Conservation (phyloP, 2,888 invertebrate genomes). For the Eurytoma adleriae region DNA sequence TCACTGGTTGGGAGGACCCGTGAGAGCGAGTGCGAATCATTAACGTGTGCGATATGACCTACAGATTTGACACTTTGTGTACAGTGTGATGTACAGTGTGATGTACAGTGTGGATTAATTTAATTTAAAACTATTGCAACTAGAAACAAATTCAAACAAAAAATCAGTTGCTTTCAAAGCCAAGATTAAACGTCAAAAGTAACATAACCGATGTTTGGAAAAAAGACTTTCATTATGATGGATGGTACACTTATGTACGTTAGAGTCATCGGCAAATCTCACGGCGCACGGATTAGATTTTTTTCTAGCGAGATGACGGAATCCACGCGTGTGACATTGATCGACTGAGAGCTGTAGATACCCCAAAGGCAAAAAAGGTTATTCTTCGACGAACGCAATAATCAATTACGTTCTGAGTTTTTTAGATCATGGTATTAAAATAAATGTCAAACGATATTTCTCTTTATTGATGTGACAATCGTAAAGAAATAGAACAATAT, state of each 20-base stretch:
- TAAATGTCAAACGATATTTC: conserved; percentile 39
- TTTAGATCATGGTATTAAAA: conserved; percentile 36
- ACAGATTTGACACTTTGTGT: conserved; percentile 28
- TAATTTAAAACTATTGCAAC: no score
- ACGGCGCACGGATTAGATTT: conserved; percentile 44
- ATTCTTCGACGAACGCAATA: conserved; percentile 44
- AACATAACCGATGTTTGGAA: conserved; percentile 17
- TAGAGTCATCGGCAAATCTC: conserved; percentile 35
- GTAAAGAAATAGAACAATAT: no score
- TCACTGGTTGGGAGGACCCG: not conserved
- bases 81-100: no score
- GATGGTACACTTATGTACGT: conserved; percentile 32
- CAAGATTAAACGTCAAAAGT: conserved; percentile 33
- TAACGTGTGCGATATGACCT: conserved; percentile 20
- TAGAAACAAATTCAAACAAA: no score
- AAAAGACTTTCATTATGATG: conserved; percentile 53
- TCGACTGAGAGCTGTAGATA: conserved; percentile 50
- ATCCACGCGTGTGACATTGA: conserved; percentile 53
- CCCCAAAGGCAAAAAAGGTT: conserved; percentile 23
- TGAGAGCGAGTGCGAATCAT: conserved; percentile 10
- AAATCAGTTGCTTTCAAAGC: no score
- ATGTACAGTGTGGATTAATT: no score
- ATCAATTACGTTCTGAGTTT: conserved; percentile 49
- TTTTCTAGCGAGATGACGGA: conserved; percentile 21
- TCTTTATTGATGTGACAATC: conserved; percentile 22